Conservation (phyloP, 2,797 vertebrate genomes). For the Anguilla marmorata region DNA sequence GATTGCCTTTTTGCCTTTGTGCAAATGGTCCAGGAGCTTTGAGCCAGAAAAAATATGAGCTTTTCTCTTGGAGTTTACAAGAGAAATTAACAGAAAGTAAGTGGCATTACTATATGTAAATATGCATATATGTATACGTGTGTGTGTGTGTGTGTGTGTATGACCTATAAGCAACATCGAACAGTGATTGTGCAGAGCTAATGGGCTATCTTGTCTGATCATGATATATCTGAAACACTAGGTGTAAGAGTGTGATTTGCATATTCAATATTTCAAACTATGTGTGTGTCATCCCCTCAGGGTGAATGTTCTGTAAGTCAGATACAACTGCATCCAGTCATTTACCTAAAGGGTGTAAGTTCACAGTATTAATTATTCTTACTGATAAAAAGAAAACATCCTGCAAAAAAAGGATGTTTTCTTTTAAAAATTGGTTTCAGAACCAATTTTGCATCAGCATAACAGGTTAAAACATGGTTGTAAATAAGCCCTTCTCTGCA, state of each 20-base stretch:
- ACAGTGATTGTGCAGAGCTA: too few species aligned
- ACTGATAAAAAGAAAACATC: background rate
- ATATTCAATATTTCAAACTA: background rate
- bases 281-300: background rate
- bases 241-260: background rate
- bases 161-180: too few species aligned
- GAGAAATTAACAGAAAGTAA: background rate
- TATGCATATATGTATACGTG: background rate
- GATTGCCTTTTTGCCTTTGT: conserved; percentile 30
- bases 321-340: background rate
- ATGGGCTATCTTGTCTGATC: too few species aligned
- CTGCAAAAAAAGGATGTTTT: background rate
- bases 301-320: background rate
- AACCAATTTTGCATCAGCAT: background rate
- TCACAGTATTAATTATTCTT: background rate
- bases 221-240: background rate
- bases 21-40: conserved; percentile 15
- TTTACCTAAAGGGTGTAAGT: background rate
- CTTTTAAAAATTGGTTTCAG: background rate
- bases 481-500: background rate
- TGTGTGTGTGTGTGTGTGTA: too few species aligned
- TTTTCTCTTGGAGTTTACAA: background rate
- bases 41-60: background rate
- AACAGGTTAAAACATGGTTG: background rate
- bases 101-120: background rate